Percentiles rank a stretch among this genome's conserved stretches.
These are phyloP conservation scores for Acipenser transmontanus DNA, from an alignment of 2,797 vertebrate genomes.

Conservation along the genomic window DNA sequence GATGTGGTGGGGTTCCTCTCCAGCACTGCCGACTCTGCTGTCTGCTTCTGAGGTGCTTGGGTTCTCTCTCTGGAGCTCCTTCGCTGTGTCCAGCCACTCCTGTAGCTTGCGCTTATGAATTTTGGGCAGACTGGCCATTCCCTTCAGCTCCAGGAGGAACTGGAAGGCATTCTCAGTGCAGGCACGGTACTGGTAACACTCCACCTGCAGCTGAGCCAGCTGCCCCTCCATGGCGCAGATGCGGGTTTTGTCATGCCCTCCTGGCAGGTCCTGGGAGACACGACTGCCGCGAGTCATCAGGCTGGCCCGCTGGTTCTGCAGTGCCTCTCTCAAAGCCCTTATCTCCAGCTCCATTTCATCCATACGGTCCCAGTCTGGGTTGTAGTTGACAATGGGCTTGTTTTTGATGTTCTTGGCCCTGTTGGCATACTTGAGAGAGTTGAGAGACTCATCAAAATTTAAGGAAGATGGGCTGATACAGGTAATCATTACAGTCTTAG, in stretches of 20 bases:
- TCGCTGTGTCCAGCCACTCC: constrained; percentile 65
- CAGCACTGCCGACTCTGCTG: constrained; percentile 16
- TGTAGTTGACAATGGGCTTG: constrained; percentile 63
- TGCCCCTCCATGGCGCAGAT: constrained; percentile 52
- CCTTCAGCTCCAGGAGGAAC: constrained; percentile 60
- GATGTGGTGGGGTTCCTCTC: constrained; percentile 46
- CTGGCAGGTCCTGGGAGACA: constrained; percentile 33
- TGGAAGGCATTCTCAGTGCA: constrained; percentile 66
- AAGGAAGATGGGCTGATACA: constrained; percentile 80
- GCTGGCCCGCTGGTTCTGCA: constrained; percentile 60
- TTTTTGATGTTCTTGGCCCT: constrained; percentile 76
- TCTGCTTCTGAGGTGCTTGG: constrained; percentile 26
- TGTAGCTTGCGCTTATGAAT: constrained; percentile 54
- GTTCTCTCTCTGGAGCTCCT: constrained; percentile 44
- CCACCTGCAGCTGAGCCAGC: constrained; percentile 45
- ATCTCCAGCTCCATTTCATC: constrained; percentile 76
- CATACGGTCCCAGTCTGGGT: constrained; percentile 57
- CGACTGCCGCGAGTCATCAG: constrained; percentile 37
- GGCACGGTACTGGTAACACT: constrained; percentile 50
- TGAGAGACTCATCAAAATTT: constrained; percentile 76
- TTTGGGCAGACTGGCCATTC: constrained; percentile 36
- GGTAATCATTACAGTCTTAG: constrained; percentile 82
- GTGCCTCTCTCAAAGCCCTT: constrained; percentile 64
- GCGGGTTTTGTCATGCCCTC: constrained; percentile 30
- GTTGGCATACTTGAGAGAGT: constrained; percentile 79